Base-by-base conservation (phyloP, 2,113 vertebrate genomes). In the Colossoma macropomum region DNA sequence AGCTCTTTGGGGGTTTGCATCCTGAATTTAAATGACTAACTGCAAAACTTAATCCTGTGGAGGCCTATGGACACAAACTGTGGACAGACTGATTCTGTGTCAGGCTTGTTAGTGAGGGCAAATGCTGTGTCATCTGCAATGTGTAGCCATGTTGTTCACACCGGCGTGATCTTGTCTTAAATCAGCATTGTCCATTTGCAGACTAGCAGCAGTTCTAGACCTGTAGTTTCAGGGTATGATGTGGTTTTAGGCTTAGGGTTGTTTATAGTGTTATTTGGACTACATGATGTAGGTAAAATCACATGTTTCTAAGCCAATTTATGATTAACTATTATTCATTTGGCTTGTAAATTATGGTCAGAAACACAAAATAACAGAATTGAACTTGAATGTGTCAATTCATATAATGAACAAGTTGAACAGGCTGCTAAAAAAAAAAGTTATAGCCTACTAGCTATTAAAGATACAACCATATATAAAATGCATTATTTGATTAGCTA, bases 21-120 rank as follows among this genome's bases (percentile, higher is more conserved):
- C 41, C 30, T 62, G 82, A 78, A 81, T 84, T 62, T 75, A 63
- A 84, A 73, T 87, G 79, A 75, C 28, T 81, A 65, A 77, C 45
- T 50, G 62, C 77, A 41, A 60, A 81, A 74, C 60, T 62, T 1
- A 41, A 63, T 74, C 54, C 32, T 32, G 73, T 75, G n/a, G 13
- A 75, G 73, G 45, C 73, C 50, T 45, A 45, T 7, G 65, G 65
- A 77, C 59, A 17, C 41, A 73, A 81, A 78, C 62, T 65, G 8
- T 17, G 45, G 69, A 78, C 54, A 48, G 82, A 81, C 77, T 73
- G 79, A 75, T 69, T 34, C 17, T 15, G 48, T 32, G 73, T 66
- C 79, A 62, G n/a, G n/a, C 6, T n/a, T 59, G 19, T 59, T 23
- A 66, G 38, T 7, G 34, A 63, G 15, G 75, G 60, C n/a, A 62